Conservation (phyloP, 37 sponge, comb jelly and placozoan genomes). For the Ianthella basta region DNA sequence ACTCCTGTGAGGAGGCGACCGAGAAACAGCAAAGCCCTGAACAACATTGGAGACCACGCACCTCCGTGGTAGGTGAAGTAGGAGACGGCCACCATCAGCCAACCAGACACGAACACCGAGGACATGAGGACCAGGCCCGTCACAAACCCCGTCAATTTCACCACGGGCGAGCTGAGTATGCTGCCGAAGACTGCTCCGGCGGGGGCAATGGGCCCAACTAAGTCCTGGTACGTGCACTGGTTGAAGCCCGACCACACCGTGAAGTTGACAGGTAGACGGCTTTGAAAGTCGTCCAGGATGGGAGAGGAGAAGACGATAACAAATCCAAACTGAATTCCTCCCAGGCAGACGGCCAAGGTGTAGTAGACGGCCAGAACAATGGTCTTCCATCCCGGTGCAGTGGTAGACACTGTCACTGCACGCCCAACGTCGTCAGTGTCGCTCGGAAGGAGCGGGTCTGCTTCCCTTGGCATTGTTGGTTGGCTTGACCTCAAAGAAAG, state of each 20-base stretch:
- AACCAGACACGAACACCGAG: constrained; percentile 45
- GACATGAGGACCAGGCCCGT: constrained; percentile 54
- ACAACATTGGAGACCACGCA: background rate
- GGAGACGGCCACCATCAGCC: constrained; percentile 44
- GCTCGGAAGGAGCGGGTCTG: no score
- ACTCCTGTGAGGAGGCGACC: constrained; percentile 74
- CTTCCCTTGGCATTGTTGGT: no score
- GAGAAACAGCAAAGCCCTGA: constrained; percentile 32
- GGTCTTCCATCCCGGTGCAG: no score
- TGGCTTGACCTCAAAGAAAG: no score
- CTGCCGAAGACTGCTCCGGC: constrained; percentile 69
- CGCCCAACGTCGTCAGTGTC: no score
- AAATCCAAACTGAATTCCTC: background rate
- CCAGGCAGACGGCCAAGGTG: background rate
- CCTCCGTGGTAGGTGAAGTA: no score
- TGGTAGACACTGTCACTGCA: no score
- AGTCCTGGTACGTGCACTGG: constrained; percentile 5
- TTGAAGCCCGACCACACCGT: background rate
- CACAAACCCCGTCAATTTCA: constrained; percentile 37
- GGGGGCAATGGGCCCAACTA: constrained; percentile 40
- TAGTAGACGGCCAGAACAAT: constrained; percentile 7
- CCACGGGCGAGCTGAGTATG: background rate
- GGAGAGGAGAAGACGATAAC: constrained; percentile 7
- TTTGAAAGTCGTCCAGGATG: background rate
- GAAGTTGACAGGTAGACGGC: no score